A percentile compares a stretch with the other conserved stretches of the same genome.
Conservation (phyloP, 2,888 invertebrate species). For the Xylocampa areola region DNA sequence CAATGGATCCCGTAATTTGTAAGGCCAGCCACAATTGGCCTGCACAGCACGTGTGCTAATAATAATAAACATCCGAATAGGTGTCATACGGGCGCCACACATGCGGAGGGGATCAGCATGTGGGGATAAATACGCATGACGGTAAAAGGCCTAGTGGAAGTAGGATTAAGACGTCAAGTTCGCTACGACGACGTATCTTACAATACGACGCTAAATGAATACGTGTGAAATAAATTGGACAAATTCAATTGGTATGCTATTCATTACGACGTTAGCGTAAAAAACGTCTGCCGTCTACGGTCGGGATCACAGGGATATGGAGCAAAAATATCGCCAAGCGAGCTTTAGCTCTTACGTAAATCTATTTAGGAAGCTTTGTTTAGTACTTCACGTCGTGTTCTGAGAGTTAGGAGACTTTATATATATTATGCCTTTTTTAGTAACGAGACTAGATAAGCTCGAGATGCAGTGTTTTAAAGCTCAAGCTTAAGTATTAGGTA, state of each 20-base stretch:
- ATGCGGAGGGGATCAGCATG: no score
- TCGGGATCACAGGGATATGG: slow-evolving; percentile 33
- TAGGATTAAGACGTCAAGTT: no score
- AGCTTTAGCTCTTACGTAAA: slow-evolving; percentile 42
- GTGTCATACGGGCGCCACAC: no score
- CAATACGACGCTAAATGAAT: no score
- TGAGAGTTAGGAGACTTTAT: slow-evolving; percentile 9
- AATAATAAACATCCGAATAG: no score
- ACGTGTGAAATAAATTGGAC: neutral
- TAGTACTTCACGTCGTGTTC: slow-evolving; percentile 15
- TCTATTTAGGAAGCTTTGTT: slow-evolving; percentile 37
- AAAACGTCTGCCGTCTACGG: neutral
- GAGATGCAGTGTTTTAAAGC: slow-evolving; percentile 1
- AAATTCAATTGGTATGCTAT: neutral
- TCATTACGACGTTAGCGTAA: neutral
- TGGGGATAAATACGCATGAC: no score
- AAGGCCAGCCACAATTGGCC: no score
- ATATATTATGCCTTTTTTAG: slow-evolving; percentile 6
- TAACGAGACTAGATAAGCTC: slow-evolving; percentile 8
- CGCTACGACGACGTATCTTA: no score
- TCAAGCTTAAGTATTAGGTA: no score
- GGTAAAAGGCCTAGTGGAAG: no score
- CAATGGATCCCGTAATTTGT: no score
- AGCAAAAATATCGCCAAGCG: slow-evolving; percentile 44
- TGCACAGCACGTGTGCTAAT: no score